Conservation (phyloP, 2,797 vertebrate genomes). For the Pseudochirops corinnae region DNA sequence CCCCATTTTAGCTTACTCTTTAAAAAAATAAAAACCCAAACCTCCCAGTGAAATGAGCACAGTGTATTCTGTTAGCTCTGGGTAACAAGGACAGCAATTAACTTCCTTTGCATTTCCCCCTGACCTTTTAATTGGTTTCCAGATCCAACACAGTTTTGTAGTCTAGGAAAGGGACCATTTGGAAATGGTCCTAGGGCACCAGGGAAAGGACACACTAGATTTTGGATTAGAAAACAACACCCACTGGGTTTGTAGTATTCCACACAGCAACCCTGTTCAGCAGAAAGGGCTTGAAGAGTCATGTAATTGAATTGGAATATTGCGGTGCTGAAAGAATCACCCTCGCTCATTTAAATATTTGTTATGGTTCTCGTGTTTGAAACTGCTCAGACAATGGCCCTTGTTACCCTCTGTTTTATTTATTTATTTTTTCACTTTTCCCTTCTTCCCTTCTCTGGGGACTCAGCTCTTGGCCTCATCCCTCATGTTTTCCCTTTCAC, state of each 20-base stretch:
- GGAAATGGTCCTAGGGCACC: neutral
- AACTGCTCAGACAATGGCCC: conserved; percentile 76
- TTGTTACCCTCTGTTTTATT: conserved; percentile 74
- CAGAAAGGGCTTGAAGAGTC: neutral
- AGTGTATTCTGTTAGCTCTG: neutral
- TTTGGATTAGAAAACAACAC: conserved; percentile 5
- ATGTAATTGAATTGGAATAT: conserved; percentile 56
- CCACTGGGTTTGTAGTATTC: neutral
- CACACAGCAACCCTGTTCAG: neutral
- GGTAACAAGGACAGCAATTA: neutral
- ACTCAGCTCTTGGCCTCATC: conserved; percentile 78
- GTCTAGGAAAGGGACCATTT: neutral
- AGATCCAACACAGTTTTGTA: neutral
- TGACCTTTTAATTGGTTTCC: neutral
- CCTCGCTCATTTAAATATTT: conserved; percentile 51
- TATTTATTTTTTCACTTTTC: conserved; percentile 74
- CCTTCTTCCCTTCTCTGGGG: conserved; percentile 77
- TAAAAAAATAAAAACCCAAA: neutral
- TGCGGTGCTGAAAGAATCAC: neutral
- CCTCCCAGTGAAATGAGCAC: neutral
- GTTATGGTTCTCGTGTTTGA: conserved; percentile 63
- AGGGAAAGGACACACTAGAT: conserved; percentile 10
- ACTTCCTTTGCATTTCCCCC: neutral
- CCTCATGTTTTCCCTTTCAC: conserved; percentile 87
- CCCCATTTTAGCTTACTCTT: neutral